Percentiles rank a stretch among this genome's conserved stretches.
These are phyloP conservation scores for Turritopsis rubra DNA, from an alignment of 30 jellyfish, hydroid and myxozoan genomes.

Conservation along the genomic window DNA sequence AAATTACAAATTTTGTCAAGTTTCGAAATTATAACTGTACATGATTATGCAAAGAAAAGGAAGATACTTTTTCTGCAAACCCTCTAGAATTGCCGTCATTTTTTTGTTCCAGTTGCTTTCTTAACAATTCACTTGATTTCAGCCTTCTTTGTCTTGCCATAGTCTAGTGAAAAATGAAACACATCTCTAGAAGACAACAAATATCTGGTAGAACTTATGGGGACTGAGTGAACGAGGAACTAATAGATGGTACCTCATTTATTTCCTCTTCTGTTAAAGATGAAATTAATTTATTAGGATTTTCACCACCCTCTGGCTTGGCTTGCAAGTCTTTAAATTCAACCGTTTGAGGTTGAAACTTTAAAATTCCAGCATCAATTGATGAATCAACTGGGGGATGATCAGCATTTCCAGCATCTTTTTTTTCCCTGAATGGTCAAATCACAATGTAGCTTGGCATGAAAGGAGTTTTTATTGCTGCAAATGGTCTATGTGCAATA, in stretches of 20 bases:
- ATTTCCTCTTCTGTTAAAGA: conserved; percentile 83
- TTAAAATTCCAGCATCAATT: conserved; percentile 63
- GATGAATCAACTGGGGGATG: conserved; percentile 41
- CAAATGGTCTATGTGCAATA: too few relatives aligned
- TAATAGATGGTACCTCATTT: conserved; percentile 52
- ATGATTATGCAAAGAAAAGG: not conserved
- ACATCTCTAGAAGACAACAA: not conserved
- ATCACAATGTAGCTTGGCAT: too few relatives aligned
- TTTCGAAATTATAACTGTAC: not conserved
- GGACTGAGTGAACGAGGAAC: not conserved
- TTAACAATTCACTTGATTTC: conserved; percentile 67
- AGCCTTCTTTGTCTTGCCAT: conserved; percentile 64
- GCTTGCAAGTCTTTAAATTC: conserved; percentile 71
- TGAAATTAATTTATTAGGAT: conserved; percentile 63
- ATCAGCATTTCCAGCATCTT: conserved; percentile 1
- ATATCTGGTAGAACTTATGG: not conserved
- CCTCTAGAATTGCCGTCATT: conserved; percentile 43
- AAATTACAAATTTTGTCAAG: not conserved
- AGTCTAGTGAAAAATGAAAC: conserved; percentile 29
- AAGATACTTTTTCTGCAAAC: conserved; percentile 55
- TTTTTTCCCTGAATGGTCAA: conserved; percentile 25
- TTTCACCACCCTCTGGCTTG: conserved; percentile 87
- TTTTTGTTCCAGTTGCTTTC: conserved; percentile 50
- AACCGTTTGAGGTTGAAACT: conserved; percentile 61
- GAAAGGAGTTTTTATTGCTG: too few relatives aligned